Percentiles rank a stretch among this genome's conserved stretches.
These are phyloP conservation scores for Macaca mulatta DNA, from an alignment of 2,113 vertebrate genomes.

Conservation along the genomic window DNA sequence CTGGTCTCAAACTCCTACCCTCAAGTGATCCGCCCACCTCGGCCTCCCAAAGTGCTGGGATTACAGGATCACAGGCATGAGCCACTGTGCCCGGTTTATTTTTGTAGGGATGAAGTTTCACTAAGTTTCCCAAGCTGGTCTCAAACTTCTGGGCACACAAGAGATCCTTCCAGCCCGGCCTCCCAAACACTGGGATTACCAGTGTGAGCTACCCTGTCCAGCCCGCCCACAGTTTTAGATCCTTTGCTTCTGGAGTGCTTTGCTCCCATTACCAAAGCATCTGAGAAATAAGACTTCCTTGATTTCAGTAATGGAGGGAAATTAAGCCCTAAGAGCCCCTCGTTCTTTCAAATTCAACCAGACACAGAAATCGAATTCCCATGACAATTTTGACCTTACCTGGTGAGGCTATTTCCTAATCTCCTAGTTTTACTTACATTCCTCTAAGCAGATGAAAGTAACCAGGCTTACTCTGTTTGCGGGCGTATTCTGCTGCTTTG, in stretches of 20 bases:
- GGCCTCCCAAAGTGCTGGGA: too few relatives aligned
- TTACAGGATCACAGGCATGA: too few relatives aligned
- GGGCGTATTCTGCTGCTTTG: constrained; percentile 85
- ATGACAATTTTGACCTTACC: not conserved
- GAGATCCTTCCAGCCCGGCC: too few relatives aligned
- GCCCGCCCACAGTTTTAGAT: not conserved
- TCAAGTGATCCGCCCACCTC: too few relatives aligned
- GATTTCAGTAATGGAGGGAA: not conserved
- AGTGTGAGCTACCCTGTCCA: too few relatives aligned
- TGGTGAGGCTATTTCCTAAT: not conserved
- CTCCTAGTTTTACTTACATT: not conserved
- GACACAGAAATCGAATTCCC: not conserved
- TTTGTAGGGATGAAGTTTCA: too few relatives aligned
- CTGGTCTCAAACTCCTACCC: too few relatives aligned
- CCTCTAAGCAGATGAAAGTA: not conserved
- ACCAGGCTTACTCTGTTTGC: constrained; percentile 85
- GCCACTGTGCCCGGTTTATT: too few relatives aligned
- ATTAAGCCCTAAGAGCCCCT: not conserved
- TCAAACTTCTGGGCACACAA: too few relatives aligned
- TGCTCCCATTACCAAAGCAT: not conserved
- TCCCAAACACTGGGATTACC: too few relatives aligned
- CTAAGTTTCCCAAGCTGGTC: too few relatives aligned
- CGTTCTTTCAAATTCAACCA: not conserved
- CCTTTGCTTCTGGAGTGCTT: not conserved
- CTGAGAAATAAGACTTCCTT: not conserved